A percentile compares a stretch with the other conserved stretches of the same genome.
Conservation (phyloP, 2,797 vertebrate genomes). For the Melanotaenia parkinsoni region DNA sequence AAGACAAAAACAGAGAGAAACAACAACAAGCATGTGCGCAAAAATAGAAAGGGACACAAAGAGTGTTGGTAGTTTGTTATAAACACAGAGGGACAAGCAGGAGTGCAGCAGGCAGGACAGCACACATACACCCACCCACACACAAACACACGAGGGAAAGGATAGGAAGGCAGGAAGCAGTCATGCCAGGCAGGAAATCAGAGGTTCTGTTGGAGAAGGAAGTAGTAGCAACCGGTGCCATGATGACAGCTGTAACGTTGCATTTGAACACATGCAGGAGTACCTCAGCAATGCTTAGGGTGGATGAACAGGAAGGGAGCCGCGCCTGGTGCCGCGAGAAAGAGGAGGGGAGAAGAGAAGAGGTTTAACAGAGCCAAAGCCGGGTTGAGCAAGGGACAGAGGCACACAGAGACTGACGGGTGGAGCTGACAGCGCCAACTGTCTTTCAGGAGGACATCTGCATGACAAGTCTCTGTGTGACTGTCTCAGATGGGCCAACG, state of each 20-base stretch:
- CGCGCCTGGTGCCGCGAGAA: slow-evolving; percentile 94
- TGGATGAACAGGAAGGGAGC: slow-evolving; percentile 99
- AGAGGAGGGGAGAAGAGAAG: slow-evolving; percentile 87
- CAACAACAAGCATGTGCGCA: slow-evolving; percentile 32
- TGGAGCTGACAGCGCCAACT: slow-evolving; percentile 55
- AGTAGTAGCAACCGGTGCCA: slow-evolving; percentile 78
- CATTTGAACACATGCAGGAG: slow-evolving; percentile 93
- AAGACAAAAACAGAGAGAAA: slow-evolving; percentile 42
- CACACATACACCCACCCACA: slow-evolving; percentile 35
- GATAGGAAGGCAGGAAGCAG: slow-evolving; percentile 16
- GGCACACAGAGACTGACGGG: slow-evolving; percentile 73
- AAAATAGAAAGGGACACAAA: slow-evolving; percentile 41
- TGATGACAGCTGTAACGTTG: slow-evolving; percentile 78
- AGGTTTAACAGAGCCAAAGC: slow-evolving; percentile 92
- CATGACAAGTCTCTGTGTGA: slow-evolving; percentile 70
- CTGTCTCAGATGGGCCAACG: slow-evolving; percentile 61
- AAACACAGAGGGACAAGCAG: slow-evolving; percentile 43
- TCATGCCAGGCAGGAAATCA: slow-evolving; percentile 57
- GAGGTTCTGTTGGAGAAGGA: slow-evolving; percentile 45
- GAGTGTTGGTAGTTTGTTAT: slow-evolving; percentile 33
- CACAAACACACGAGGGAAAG: slow-evolving; percentile 20
- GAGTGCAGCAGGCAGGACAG: slow-evolving; percentile 57
- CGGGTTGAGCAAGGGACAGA: slow-evolving; percentile 73
- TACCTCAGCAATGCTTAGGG: slow-evolving; percentile 99
- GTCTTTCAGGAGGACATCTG: slow-evolving; percentile 62